Percentiles rank a stretch among this genome's conserved stretches.
Evolutionary conservation across 2,797 vertebrate species (phyloP).

Genomic region (Siniperca obscura): DNA sequence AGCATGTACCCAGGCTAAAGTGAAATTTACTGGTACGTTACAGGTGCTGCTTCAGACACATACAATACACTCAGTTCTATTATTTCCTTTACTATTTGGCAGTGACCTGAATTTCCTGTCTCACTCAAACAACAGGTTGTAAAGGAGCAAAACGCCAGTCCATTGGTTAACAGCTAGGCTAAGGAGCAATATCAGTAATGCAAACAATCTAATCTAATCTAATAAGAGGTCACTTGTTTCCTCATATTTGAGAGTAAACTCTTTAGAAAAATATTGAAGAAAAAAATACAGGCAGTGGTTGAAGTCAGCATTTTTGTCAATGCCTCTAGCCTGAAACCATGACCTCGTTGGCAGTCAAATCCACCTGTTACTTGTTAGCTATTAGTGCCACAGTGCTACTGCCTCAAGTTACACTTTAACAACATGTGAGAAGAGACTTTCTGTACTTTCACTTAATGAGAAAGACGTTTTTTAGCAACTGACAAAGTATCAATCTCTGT

Average conservation of each 20-base stretch:
- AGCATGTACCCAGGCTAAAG: too few relatives aligned
- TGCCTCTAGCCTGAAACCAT: constrained; percentile 23
- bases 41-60: not conserved
- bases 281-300: not conserved
- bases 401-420: constrained; percentile 55
- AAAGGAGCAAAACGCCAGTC: not conserved
- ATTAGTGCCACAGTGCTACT: constrained; percentile 5
- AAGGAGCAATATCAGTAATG: not conserved
- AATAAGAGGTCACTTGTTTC: not conserved
- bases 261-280: not conserved
- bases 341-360: constrained; percentile 28
- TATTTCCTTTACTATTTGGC: not conserved
- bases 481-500: not conserved
- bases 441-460: not conserved
- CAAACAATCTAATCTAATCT: not conserved
- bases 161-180: not conserved
- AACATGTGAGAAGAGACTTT: not conserved
- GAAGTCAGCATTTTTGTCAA: constrained; percentile 15
- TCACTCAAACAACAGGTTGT: not conserved
- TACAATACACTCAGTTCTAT: not conserved
- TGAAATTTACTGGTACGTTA: not conserved
- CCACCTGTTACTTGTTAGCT: constrained; percentile 70
- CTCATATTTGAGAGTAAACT: constrained; percentile 1
- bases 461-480: not conserved
- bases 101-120: constrained; percentile 1